Base-by-base conservation (phyloP, 64 coral and sea anemone genomes). In the Pachyseris speciosa region DNA sequence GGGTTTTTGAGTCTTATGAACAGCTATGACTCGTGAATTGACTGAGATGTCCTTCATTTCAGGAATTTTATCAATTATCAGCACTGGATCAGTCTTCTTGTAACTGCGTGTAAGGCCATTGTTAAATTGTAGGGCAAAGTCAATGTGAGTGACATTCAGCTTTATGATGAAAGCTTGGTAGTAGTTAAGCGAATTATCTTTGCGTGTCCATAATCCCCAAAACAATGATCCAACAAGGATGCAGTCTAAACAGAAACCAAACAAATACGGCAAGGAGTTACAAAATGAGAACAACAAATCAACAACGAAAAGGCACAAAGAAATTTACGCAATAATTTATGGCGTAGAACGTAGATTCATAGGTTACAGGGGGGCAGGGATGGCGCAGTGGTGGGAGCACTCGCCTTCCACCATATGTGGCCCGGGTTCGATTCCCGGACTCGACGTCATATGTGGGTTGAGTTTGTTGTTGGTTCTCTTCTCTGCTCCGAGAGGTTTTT, bases 171-270 rank as follows among this genome's bases (percentile, higher is more conserved):
- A 67, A 25, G 17, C 87, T 26, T 31, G 38, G 33, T 42, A 63
- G 74, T 89, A 89, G 50, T 67, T 51, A n/a, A 45, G 0, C 0
- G 49, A 16, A 27, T 20, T 6, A 34, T 25, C 1, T 1, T 75
- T 42, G 17, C 4, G 16, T 0, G 3, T 20, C 64, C 68, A 67
- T 11, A 72, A 49, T 77, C 73, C 73, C 57, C 48, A 72, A 47
- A 78, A n/a, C 20, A 78, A 11, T 30, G 72, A 64, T 64, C 72
- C 72, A 75, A 78, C 72, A 57, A 49, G 28, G 33, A 89, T 50
- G 43, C 87, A 89, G 10, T 67, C 87, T 89, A 5, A 85, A 43
- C 0, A 34, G 37, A 28, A 38, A 19, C 10, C 67, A 45, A 43
- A 16, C 5, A 26, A 22, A 27, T n/a, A 4, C 19, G 26, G 37